A percentile compares a stretch with the other conserved stretches of the same genome.
Evolutionary conservation across 2,888 invertebrate genomes (phyloP).

Genomic region (Athripsodes cinereus): DNA sequence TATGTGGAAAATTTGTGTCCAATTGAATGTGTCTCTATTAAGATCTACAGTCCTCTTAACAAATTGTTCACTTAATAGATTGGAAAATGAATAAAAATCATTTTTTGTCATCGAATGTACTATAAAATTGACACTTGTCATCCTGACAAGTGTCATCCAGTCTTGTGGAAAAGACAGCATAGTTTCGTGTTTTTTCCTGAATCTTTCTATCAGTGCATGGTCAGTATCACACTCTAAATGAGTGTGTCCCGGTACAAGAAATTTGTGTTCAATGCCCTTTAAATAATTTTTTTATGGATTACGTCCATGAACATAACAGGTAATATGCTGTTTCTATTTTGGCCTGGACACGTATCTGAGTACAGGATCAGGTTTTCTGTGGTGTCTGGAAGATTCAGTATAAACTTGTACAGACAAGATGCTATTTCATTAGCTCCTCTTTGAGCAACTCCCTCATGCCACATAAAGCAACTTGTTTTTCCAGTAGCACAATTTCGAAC

Average conservation of each 20-base stretch:
- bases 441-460: constrained; percentile 8
- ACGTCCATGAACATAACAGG: constrained; percentile 1
- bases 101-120: not conserved
- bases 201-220: not conserved
- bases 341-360: constrained; percentile 8
- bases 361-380: not conserved
- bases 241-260: constrained; percentile 4
- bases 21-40: not conserved
- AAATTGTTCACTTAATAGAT: not conserved
- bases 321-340: too few relatives aligned
- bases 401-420: not conserved
- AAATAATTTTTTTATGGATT: not conserved
- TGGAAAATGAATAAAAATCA: not conserved
- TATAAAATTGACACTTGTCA: constrained; percentile 2
- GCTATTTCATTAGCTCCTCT: too few relatives aligned
- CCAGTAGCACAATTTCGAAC: not conserved
- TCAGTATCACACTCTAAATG: too few relatives aligned
- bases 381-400: not conserved
- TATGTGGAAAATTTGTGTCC: not conserved
- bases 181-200: not conserved
- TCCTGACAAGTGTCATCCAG: too few relatives aligned
- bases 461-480: constrained; percentile 2
- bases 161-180: constrained; percentile 3
- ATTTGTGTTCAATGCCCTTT: not conserved
- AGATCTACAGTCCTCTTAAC: not conserved